Base-by-base conservation (phyloP, 2,888 invertebrate species). In the Exephanes ischioxanthus region DNA sequence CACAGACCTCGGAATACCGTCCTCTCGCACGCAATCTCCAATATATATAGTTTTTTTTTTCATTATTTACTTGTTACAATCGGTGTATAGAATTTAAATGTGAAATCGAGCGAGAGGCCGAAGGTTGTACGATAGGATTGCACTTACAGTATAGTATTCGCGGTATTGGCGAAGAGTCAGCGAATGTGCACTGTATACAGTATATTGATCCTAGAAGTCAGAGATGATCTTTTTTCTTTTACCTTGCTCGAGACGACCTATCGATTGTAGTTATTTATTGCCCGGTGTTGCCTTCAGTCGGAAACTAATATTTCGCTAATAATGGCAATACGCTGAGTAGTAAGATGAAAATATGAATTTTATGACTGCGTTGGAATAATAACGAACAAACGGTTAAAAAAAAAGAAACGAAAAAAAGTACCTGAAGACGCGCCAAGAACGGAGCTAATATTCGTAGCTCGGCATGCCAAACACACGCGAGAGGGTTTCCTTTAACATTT, bases 1-100 rank as follows among this genome's bases (percentile, higher is more conserved):
- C 76, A 71, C 70, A 71, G 51, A 37, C 41, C 67, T 26, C 51
- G 58, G 80, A 80, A 84, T 82, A 87, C 80, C 76, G 72, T 73
- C 78, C 11, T 22, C 19, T 75, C 68, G 80, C 87, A 76, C 87
- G 87, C 88, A 41, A 87, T 79, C 85, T n/a, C 22, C n/a, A 66
- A 75, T 81, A 72, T 80, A 73, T 84, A 51, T 71, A 16, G 0
- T 1, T 37, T 37, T 67, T 37, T 67, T 71, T 73, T 61, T n/a
- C 30, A 19, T 72, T 79, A 48, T 77, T 71, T 55, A 33, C 78
- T 37, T 68, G 26, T 58, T 71, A 41, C 1, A 14, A 26, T 70
- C 55, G n/a, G 22, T 48, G 37, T 79, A 14, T 55, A 37, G n/a
- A 72, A 53, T 55, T 53, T 76, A 37, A 67, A 67, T 53, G 55